Percentiles rank a stretch among this genome's conserved stretches.
Evolutionary conservation across 92 coral and sea anemone species (phyloP).

Genomic region (Epizoanthus fatuus): DNA sequence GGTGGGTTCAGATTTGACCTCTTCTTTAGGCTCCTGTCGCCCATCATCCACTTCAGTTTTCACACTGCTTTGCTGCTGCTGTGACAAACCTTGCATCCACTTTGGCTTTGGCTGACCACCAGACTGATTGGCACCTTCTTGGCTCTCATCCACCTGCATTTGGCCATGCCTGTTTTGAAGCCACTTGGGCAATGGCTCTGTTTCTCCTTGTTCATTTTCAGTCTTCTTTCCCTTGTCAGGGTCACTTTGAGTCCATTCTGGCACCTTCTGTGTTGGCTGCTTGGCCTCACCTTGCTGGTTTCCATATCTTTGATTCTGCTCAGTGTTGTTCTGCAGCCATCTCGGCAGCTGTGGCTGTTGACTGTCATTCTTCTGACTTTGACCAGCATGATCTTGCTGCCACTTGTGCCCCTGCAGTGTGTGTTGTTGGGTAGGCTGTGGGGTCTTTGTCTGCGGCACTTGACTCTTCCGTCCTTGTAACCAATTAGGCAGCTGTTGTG

Average conservation of each 20-base stretch:
- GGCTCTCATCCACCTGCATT: neutral
- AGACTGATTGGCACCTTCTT: neutral
- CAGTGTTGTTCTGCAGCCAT: conserved; percentile 17
- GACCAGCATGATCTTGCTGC: neutral
- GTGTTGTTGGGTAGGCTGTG: neutral
- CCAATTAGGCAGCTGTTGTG: conserved; percentile 57
- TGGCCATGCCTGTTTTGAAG: conserved; percentile 36
- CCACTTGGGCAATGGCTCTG: conserved; percentile 41
- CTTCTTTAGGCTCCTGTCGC: conserved; percentile 7
- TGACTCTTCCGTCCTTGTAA: conserved; percentile 46
- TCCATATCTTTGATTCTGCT: conserved; percentile 23
- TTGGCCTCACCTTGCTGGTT: neutral
- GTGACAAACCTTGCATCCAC: conserved; percentile 16
- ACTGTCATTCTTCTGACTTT: neutral
- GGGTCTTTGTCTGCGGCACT: neutral
- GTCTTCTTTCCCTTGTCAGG: conserved; percentile 43
- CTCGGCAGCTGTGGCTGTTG: neutral
- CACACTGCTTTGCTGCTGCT: conserved; percentile 1
- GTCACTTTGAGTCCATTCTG: conserved; percentile 58
- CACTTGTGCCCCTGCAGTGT: conserved; percentile 29
- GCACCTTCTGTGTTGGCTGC: conserved; percentile 27
- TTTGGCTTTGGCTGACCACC: conserved; percentile 1
- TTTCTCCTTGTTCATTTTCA: conserved; percentile 29
- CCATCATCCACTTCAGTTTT: neutral
- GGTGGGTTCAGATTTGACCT: neutral